Evolutionary conservation across 1,140 invertebrate genomes (phyloP), one percentile per base, ranked within the genome.

Genomic region (Mizuhopecten yessoensis): DNA sequence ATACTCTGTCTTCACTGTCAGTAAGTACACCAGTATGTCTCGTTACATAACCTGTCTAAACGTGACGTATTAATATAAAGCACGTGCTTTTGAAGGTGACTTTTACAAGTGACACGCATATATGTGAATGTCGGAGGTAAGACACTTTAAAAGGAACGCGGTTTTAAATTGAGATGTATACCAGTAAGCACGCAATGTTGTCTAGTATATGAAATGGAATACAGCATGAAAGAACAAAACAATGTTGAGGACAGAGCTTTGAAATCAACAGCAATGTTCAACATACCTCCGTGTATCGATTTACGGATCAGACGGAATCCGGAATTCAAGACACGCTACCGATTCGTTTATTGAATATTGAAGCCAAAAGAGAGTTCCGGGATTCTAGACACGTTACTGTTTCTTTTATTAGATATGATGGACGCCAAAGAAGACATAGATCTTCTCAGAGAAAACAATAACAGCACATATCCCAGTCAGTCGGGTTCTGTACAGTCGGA

Each of bases 331-430:
- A 75, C 57, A 75, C 57, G 57, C n/a, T 75, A 75, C 57, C 57
- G 57, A 75, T 75, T 75, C 57, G 23, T 75, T 75, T 75, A 75
- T 75, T 75, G 29, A n/a, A 75, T 75, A 75, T 75, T 75, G n/a
- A 17, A 75, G 57, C 17, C 23, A 75, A 75, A 75, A 75, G 29
- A 75, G 57, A 75, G 57, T 75, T 75, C 57, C 57, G 57, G 57
- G 5, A 75, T 75, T 75, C 57, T 75, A 75, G 57, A n/a, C 57
- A 75, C 57, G 57, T 75, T 75, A 75, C 57, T 17, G 57, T n/a
- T 75, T 75, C 57, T 75, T 75, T 75, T 75, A 75, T 75, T 75
- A 75, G 57, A 75, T 75, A 75, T 75, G 57, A 75, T 75, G 23
- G 57, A 75, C 57, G 57, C 57, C 57, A 75, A 29, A 75, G 57